Percentiles rank a stretch among this genome's conserved stretches.
These are phyloP conservation scores for Neotragus pygmaeus DNA, from an alignment of 2,113 vertebrate species.

Conservation along the genomic window DNA sequence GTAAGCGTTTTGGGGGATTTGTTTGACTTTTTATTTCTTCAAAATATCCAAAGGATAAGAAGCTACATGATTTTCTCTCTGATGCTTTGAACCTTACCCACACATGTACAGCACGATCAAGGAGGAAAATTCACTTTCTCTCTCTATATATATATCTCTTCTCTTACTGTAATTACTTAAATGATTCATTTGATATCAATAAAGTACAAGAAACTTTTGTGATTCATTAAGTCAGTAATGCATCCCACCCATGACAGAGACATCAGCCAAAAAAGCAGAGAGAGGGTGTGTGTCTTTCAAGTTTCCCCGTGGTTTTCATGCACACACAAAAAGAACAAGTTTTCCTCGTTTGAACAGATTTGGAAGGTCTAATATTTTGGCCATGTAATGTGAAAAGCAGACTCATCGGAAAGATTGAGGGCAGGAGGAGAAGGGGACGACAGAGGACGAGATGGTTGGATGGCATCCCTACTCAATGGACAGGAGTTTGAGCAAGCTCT, in stretches of 20 bases:
- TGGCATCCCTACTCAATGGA: not conserved
- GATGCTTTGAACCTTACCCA: not conserved
- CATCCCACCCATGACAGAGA: not conserved
- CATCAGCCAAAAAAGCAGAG: not conserved
- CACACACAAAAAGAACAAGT: not conserved
- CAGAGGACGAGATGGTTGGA: not conserved
- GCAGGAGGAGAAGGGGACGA: not conserved
- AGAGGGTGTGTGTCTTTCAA: not conserved
- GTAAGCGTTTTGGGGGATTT: not conserved
- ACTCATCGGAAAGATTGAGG: not conserved
- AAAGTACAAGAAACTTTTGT: not conserved
- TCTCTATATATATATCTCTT: rapidly evolving
- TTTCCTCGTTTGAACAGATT: not conserved
- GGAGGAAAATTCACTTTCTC: not conserved
- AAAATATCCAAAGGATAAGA: not conserved
- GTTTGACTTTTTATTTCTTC: not conserved
- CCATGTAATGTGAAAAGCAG: not conserved
- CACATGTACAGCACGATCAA: not conserved
- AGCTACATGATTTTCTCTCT: not conserved
- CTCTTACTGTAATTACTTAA: not conserved
- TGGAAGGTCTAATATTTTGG: not conserved
- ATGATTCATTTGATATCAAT: not conserved
- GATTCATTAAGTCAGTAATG: not conserved
- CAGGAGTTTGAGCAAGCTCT: not conserved
- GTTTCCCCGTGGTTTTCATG: not conserved